Base-by-base conservation (phyloP, 2,113 vertebrate genomes). In the Elephantulus edwardii region DNA sequence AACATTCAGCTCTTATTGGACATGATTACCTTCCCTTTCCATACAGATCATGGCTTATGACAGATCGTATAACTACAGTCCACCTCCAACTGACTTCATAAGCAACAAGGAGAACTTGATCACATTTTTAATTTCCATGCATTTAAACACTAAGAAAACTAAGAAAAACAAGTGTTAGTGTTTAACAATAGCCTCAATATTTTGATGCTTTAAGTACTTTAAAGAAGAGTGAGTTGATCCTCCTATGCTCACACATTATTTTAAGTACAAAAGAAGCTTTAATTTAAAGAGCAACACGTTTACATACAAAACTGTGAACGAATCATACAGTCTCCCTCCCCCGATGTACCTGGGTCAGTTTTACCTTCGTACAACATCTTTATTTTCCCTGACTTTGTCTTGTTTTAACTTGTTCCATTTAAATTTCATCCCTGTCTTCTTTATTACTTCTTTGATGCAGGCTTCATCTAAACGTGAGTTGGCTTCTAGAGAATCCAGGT, bases 351-450 rank as follows among this genome's bases (percentile, higher is more conserved):
- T n/a, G 50, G 19, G 83, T 60, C 46, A 24, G 81, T 26, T 64
- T 97, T 97, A 98, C 99, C 98, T 98, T 94, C 93, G 97, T 46
- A 97, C 91, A 22, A 96, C 98, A 86, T 99, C 99, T 95, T 96
- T 98, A 96, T 99, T 98, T 97, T 98, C 95, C 90, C 97, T 96
- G 60, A 97, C 89, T 95, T 94, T 97, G 91, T 96, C 97, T 85
- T 97, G 95, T 60, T 97, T 98, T 93, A 99, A 93, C 89, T 97
- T 98, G 93, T 97, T 98, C 94, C 98, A 99, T 87, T 96, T 98
- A 95, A 97, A 98, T 93, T 99, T 99, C 99, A 99, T 99, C 46
- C 98, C 98, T 0, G 98, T 98, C 40, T 97, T 98, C 58, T 97
- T 98, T 95, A 99, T 94, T 44, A 97, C 97, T 93, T 99, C 98